Percentiles rank a stretch among this genome's conserved stretches.
Conservation (phyloP, 2,888 invertebrate genomes). For the Muscina levida region DNA sequence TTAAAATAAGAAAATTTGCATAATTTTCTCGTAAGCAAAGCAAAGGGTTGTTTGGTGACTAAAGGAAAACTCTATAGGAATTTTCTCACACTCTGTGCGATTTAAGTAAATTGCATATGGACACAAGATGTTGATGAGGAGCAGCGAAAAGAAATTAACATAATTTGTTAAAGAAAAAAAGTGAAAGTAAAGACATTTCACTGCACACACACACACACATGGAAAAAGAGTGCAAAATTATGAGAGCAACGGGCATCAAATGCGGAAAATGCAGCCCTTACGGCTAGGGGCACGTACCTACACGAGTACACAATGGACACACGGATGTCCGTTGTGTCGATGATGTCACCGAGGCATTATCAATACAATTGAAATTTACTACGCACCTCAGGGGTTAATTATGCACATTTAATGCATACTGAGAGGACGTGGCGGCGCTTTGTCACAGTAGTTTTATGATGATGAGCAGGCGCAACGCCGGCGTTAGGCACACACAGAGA, state of each 20-base stretch:
- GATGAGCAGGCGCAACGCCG: slow-evolving; percentile 14
- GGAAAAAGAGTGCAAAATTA: slow-evolving; percentile 52
- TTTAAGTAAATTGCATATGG: slow-evolving; percentile 53
- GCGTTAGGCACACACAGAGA: not conserved
- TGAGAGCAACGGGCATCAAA: not conserved
- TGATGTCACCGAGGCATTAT: slow-evolving; percentile 14
- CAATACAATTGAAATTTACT: slow-evolving; percentile 8
- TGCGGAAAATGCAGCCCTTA: slow-evolving; percentile 6
- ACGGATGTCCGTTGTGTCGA: slow-evolving; percentile 17
- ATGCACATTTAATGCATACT: slow-evolving; percentile 1
- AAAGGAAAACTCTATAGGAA: slow-evolving; percentile 13
- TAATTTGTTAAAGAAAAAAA: slow-evolving; percentile 52
- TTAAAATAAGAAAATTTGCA: slow-evolving; percentile 55
- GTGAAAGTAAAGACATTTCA: slow-evolving; percentile 57
- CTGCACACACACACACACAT: not conserved
- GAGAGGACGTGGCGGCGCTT: not conserved
- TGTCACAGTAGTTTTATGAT: not conserved
- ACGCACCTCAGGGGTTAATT: slow-evolving; percentile 56
- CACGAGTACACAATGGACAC: not conserved
- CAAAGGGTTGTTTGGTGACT: slow-evolving; percentile 33
- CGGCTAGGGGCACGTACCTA: not conserved
- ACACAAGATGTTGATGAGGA: not conserved
- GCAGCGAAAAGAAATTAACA: slow-evolving; percentile 13
- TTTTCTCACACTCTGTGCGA: slow-evolving; percentile 56
- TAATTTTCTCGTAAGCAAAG: slow-evolving; percentile 37